Evolutionary conservation across 2,113 vertebrate species (phyloP).

Genomic region (Arenaria interpres): DNA sequence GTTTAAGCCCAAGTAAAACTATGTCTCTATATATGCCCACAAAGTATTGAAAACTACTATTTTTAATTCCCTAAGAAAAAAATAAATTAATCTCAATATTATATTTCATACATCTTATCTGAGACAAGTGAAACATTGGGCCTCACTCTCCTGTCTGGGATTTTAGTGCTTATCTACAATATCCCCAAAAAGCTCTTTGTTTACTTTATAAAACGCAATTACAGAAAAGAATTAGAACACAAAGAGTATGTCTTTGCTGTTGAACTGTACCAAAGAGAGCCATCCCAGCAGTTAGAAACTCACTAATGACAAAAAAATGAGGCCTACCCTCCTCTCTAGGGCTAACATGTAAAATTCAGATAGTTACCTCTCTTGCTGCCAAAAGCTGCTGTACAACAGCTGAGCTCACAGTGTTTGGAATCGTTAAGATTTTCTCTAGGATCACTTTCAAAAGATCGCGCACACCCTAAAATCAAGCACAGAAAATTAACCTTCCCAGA

Average conservation of each 20-base stretch:
- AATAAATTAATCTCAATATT: neutral
- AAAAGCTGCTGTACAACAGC: constrained; percentile 96
- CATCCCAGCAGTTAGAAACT: neutral
- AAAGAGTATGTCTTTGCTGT: neutral
- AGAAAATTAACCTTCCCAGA: neutral
- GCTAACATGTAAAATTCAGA: neutral
- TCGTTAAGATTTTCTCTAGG: constrained; percentile 94
- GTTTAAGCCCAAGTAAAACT: neutral
- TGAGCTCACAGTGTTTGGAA: constrained; percentile 95
- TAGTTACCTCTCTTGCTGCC: constrained; percentile 90
- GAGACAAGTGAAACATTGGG: neutral
- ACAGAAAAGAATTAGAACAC: neutral
- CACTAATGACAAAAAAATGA: neutral
- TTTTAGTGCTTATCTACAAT: neutral
- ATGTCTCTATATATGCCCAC: neutral
- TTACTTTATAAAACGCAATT: neutral
- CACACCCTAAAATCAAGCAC: constrained; percentile 82
- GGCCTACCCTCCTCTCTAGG: neutral
- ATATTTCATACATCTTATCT: neutral
- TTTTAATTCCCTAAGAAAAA: neutral
- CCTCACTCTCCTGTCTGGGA: neutral
- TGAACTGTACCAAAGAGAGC: neutral
- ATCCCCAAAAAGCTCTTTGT: neutral
- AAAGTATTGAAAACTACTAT: neutral
- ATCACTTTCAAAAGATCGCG: constrained; percentile 93